Base-by-base conservation (phyloP, 2,797 vertebrate genomes). In the Hyperoplus lanceolatus region DNA sequence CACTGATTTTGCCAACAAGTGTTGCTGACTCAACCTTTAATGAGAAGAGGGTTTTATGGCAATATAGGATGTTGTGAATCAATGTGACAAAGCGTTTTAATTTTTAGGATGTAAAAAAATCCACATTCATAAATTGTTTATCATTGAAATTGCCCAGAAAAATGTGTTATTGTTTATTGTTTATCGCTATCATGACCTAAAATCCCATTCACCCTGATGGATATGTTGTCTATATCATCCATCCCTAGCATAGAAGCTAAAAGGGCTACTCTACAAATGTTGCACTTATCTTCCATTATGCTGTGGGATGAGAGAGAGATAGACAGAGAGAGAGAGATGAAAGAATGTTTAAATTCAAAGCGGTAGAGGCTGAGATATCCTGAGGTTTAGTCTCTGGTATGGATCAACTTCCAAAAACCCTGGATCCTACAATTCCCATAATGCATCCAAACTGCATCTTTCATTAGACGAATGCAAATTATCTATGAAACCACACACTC, bases 31-130 rank as follows among this genome's bases (percentile, higher is more conserved):
- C 29, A 29, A 29, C 29, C 2, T 29, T 29, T 29, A 49, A 4
- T 66, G 53, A 62, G 57, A 13, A 16, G 36, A 60, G 18, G 14
- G 48, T 21, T 73, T 59, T 65, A 29, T 46, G 42, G 16, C 5
- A 21, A 49, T 59, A 50, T 59, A 5, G 12, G 9, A 36, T 59
- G 56, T 49, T 46, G 41, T 45, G 57, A 50, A 49, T 57, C 29
- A 73, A 7, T 49, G 16, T 73, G 49, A 65, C 65, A 38, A 42
- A 50, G 41, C 5, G 14, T 6, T n/a, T 46, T 29, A 6, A 46
- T 21, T 43, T 60, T 42, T 43, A 0, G 41, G 15, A 5, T 21
- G 11, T 56, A 42, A 36, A 42, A 51, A 39, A 29, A 6, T 50
- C 13, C 54, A 12, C 18, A 69, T 55, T 16, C 48, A 39, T 36